A percentile compares a stretch with the other conserved stretches of the same genome.
Evolutionary conservation across 37 sponge, comb jelly and placozoan species (phyloP).

Genomic region (Bolinopsis microptera): DNA sequence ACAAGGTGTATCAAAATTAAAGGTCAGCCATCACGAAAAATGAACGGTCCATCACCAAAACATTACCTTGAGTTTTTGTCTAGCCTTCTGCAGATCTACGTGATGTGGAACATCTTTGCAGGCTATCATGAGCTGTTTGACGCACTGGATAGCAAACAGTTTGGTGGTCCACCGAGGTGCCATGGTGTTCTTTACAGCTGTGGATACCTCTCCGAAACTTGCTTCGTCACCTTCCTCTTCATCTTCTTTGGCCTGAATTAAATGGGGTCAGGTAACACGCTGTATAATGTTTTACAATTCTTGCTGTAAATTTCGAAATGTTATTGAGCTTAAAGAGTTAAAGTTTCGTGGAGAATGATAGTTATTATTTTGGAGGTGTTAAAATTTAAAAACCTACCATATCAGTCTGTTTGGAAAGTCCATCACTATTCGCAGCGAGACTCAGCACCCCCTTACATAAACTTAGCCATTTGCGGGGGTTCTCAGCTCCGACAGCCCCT

Average conservation of each 20-base stretch:
- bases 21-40: no score
- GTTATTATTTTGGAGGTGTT: no score
- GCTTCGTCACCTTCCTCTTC: conserved; percentile 87
- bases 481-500: conserved; percentile 73
- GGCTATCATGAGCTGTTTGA: conserved; percentile 82
- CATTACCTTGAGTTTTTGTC: conserved; percentile 44
- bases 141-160: conserved; percentile 90
- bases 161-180: conserved; percentile 90
- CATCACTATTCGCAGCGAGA: conserved; percentile 55
- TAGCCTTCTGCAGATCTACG: conserved; percentile 77
- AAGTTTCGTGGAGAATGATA: no score
- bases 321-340: no score
- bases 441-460: conserved; percentile 82
- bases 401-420: conserved; percentile 16
- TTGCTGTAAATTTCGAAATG: no score
- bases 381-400: neutral
- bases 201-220: conserved; percentile 75
- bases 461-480: conserved; percentile 84
- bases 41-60: no score
- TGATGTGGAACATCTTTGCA: conserved; percentile 85
- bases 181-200: conserved; percentile 67
- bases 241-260: conserved; percentile 31
- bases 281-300: neutral
- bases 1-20: no score
- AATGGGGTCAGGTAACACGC: neutral